Evolutionary conservation across 2,888 invertebrate species (phyloP), one percentile per base, ranked within the genome.

Genomic region (Ophion obscuratus): DNA sequence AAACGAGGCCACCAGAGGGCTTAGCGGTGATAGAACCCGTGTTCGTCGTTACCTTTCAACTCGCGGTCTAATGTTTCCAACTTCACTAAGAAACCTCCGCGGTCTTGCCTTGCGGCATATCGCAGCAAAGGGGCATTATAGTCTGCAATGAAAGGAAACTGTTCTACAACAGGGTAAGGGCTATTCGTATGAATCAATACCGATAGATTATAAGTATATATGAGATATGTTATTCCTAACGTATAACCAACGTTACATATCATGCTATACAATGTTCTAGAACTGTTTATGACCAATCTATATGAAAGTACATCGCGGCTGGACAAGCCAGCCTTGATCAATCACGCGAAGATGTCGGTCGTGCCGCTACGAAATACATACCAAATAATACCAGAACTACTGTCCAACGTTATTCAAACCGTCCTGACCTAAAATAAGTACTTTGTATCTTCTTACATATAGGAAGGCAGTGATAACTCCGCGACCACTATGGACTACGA

Each of bases 41-140:
- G 68, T 53, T 64, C 64, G 74, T 86, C 83, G 74, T 68, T 61
- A 74, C 61, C 78, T 83, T 81, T 83, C 81, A 86, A 81, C 62
- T 86, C 70, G 83, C 68, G 62, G 74, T 80, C 81, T 81, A 79
- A 86, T 76, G 71, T 77, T 70, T 66, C 86, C 81, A 86, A 86
- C 83, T 83, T 66, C 68, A 75, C 73, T 78, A 74, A 83, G 85
- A 75, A 85, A 80, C 74, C 83, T 80, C 44, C 53, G 47, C 11
- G 64, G 59, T 57, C 62, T 59, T 75, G 67, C 40, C 61, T 75
- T 27, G 20, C 17, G 57, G 62, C 67, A 75, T 82, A 70, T 64
- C 57, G 62, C 74, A 53, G 74, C 78, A 75, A 83, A 79, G 62
- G 67, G 17, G 53, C 64, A 79, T 79, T 71, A 75, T 79, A 53